These are phyloP conservation scores for Chromoteleia sp. DNA, from an alignment of 2,888 invertebrate species.

Conservation along the genomic window DNA sequence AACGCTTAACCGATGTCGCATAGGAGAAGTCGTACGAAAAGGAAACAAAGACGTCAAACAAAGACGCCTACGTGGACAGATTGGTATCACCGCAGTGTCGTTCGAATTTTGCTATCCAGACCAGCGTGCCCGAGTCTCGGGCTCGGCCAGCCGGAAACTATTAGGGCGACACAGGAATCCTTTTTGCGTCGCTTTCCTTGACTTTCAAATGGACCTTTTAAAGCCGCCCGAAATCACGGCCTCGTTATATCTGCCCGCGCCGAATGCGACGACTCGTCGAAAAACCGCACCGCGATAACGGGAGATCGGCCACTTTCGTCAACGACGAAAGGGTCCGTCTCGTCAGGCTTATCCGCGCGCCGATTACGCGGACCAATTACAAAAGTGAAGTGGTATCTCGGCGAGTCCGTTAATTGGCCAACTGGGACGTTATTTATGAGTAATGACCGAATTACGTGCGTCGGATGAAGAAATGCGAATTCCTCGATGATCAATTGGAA, in stretches of 20 bases:
- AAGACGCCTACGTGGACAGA: slow-evolving; percentile 22
- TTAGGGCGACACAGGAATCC: slow-evolving; percentile 47
- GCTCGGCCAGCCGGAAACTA: slow-evolving; percentile 33
- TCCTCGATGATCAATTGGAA: slow-evolving; percentile 12
- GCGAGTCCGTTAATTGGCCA: slow-evolving; percentile 37
- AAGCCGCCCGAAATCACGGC: slow-evolving; percentile 33
- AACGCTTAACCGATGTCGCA: slow-evolving; percentile 7
- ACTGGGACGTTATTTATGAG: slow-evolving; percentile 29
- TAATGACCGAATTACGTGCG: slow-evolving; percentile 44
- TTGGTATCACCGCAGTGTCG: background rate
- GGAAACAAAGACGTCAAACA: slow-evolving; percentile 2
- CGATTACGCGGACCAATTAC: slow-evolving; percentile 55
- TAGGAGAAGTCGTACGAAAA: background rate
- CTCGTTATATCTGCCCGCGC: slow-evolving; percentile 36
- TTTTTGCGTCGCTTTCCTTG: slow-evolving; percentile 39
- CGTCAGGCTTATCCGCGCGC: slow-evolving; percentile 49
- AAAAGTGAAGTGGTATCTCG: slow-evolving; percentile 33
- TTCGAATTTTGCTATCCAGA: slow-evolving; percentile 21
- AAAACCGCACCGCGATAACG: slow-evolving; percentile 36
- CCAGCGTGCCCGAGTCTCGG: background rate
- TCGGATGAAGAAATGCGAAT: slow-evolving; percentile 7
- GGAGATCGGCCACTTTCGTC: slow-evolving; percentile 47
- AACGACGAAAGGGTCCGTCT: slow-evolving; percentile 21
- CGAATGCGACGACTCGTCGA: slow-evolving; percentile 32
- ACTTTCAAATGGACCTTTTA: slow-evolving; percentile 46